A percentile compares a stretch with the other conserved stretches of the same genome.
Evolutionary conservation across 2,888 invertebrate genomes (phyloP).

Genomic region (Plebejus melissa): DNA sequence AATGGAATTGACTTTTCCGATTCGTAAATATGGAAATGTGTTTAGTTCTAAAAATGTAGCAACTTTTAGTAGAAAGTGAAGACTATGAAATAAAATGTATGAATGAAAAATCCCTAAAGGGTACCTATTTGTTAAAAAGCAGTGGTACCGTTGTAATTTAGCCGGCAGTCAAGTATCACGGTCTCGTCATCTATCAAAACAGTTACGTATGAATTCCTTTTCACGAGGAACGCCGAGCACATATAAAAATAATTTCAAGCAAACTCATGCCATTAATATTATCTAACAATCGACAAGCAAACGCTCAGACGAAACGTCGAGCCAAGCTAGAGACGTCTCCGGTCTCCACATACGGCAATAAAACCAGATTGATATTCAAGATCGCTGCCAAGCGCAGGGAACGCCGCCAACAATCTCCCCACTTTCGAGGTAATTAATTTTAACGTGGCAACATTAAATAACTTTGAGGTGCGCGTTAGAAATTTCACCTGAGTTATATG

Average conservation of each 20-base stretch:
- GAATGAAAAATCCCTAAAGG: no score
- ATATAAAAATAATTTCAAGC: background rate
- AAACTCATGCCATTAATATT: conserved; percentile 27
- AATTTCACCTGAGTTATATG: conserved; percentile 8
- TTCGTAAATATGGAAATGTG: background rate
- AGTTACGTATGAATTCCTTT: background rate
- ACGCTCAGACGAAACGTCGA: conserved; percentile 31
- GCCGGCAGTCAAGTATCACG: background rate
- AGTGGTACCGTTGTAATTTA: no score
- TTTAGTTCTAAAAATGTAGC: background rate
- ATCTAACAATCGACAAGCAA: conserved; percentile 31
- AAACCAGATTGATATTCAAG: conserved; percentile 31
- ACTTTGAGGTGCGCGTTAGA: background rate
- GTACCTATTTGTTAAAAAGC: background rate
- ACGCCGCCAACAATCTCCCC: conserved; percentile 31
- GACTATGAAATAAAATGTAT: no score
- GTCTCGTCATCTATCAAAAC: background rate
- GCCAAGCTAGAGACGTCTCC: conserved; percentile 30
- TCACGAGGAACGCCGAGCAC: background rate
- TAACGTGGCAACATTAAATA: conserved; percentile 29
- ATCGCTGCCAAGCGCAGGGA: conserved; percentile 32
- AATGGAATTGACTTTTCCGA: background rate
- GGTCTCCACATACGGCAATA: conserved; percentile 31
- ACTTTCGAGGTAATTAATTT: conserved; percentile 31
- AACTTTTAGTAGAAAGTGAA: background rate